phyloP scores from a whole-genome alignment of 2,797 vertebrate genomes.

The Falco biarmicus region DNA sequence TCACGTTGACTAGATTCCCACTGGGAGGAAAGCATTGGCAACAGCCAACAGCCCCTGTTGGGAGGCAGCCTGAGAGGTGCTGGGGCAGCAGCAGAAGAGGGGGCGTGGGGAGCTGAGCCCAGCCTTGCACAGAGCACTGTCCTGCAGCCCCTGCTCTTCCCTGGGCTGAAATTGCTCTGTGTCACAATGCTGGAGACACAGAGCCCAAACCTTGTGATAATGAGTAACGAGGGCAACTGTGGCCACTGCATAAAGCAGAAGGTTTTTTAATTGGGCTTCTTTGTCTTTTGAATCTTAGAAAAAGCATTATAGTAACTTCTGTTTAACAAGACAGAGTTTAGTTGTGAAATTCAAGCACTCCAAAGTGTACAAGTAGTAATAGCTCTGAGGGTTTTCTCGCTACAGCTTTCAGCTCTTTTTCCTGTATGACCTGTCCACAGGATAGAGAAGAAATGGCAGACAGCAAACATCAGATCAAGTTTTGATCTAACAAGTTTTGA shows the following conservation, averaged over 20 bases:
- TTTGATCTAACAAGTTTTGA: not conserved
- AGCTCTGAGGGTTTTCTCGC: not conserved
- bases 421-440: not conserved
- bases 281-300: not conserved
- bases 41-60: not conserved
- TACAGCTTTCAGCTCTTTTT: not conserved
- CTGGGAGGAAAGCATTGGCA: not conserved
- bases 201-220: not conserved
- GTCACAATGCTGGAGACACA: not conserved
- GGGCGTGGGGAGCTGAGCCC: fast-evolving
- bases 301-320: not conserved
- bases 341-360: not conserved
- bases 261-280: not conserved
- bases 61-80: not conserved
- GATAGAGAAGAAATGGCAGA: not conserved
- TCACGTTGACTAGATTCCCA: not conserved
- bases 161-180: fast-evolving
- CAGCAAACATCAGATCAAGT: not conserved
- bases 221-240: not conserved
- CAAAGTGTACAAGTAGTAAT: not conserved
- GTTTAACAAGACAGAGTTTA: not conserved
- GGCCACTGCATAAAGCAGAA: not conserved
- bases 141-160: not conserved
- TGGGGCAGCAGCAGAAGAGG: not conserved
- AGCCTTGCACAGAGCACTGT: not conserved